Evolutionary conservation across 2,888 invertebrate genomes (phyloP), one percentile per base, ranked within the genome.

Genomic region (Pristionchus arcanus): DNA sequence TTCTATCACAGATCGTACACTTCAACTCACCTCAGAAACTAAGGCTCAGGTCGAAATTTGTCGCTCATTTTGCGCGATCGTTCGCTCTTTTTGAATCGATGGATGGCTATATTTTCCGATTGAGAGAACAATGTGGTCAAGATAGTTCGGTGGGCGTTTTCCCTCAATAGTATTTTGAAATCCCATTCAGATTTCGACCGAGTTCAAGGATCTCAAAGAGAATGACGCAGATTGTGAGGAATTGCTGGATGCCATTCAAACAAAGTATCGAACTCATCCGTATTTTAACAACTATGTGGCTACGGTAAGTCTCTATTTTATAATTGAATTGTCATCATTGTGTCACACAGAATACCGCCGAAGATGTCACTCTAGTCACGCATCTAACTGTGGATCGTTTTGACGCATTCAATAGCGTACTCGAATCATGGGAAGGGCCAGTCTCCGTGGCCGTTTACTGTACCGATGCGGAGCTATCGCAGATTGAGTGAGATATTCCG

Each of bases 11-110:
- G 97, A 96, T 98, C 83, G 97, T 98, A 89, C 98, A 98, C 95
- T 98, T 98, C 98, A 98, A 98, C 95, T 98, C 98, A 0, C 98
- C 98, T 0, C 97, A 97, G 93, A 98, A 98, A 95, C 96, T 97
- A 93, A 97, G 97, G 94, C 97, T 98, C 49, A 96, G 96, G 91
- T 97, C 97, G 19, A 66, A 95, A 94, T 97, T 98, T 95, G 96
- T 97, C 0, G 97, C 97, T 92, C 97, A 97, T 96, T 98, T 98
- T 95, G 96, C 97, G 90, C 97, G 97, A 95, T 96, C 97, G 87
- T 97, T 97, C 94, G 96, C 97, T 92, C 97, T 97, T 0, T 98
- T 97, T 95, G 96, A 97, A 68, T 97, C 98, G 95, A 97, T 97
- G 94, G 98, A 98, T 95, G 98, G 98, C 0, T 97, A 97, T 96